Base-by-base conservation (phyloP, 2,888 invertebrate genomes). In the Palloptera scutellata region DNA sequence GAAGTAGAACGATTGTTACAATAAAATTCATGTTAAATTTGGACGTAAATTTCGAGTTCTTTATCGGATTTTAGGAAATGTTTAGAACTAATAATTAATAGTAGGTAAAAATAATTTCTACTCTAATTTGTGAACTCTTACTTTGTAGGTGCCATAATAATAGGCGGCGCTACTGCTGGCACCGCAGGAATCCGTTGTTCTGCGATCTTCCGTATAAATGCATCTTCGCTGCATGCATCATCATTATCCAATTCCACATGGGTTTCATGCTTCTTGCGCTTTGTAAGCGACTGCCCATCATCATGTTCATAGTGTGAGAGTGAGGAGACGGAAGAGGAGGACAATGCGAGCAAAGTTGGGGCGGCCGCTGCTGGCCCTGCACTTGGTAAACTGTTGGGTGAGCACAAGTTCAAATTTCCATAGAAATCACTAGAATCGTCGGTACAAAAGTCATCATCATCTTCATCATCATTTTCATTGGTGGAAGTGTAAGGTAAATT, bases 171-270 rank as follows among this genome's bases (percentile, higher is more conserved):
- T 48, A 57, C 42, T 40, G 51, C 73, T 76, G 73, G 71, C 68
- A 74, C 72, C 10, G 68, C 17, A 52, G 64, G 41, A 12, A 12
- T 19, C 10, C 6, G 48, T 11, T n/a, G 13, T 5, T 48, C 48
- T 64, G 84, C 80, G 67, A 84, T 82, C 76, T 84, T 84, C 69
- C 81, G 79, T 73, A 83, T 81, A 64, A 85, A 85, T 64, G 83
- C 84, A 74, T 85, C 85, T 72, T 85, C 84, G 73, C 85, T 85
- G 77, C 85, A 85, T 63, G 85, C 85, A 77, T 85, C 85, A 69
- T 85, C 85, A 70, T 81, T 84, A 74, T 84, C 84, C 68, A 84
- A 75, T 65, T 83, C 82, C 61, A 84, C 81, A 58, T 77, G 76
- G 17, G 79, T 78, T 70, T 81, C 83, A 54, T 83, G 76, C 72